These are phyloP conservation scores for Vulpes ferrilata DNA, from an alignment of 2,113 vertebrate species.

Conservation along the genomic window DNA sequence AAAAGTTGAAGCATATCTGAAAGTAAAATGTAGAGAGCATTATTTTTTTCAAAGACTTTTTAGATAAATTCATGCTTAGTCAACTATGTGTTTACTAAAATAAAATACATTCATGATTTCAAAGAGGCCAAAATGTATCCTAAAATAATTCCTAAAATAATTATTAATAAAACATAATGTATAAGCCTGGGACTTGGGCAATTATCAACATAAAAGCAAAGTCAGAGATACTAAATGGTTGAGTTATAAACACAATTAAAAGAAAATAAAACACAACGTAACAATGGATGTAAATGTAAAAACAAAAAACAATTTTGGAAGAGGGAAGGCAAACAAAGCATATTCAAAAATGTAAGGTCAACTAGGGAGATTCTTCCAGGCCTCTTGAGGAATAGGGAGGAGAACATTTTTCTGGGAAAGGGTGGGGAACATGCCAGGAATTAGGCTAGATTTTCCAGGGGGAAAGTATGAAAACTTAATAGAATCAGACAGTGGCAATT, in stretches of 20 bases:
- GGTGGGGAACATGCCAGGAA: conserved; percentile 79
- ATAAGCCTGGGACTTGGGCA: not conserved
- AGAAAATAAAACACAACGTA: not conserved
- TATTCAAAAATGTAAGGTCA: conserved; percentile 78
- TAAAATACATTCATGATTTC: not conserved
- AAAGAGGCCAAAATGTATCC: not conserved
- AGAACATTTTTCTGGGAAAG: conserved; percentile 85
- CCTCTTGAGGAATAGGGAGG: conserved; percentile 81
- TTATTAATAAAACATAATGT: not conserved
- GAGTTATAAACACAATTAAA: not conserved
- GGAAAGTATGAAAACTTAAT: conserved; percentile 80
- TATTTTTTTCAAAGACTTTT: not conserved
- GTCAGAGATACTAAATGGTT: not conserved
- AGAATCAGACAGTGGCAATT: conserved; percentile 77
- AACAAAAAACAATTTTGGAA: conserved; percentile 54
- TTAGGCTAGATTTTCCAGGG: conserved; percentile 80
- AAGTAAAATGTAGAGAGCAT: not conserved
- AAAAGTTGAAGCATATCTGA: not conserved
- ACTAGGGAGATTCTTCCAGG: conserved; percentile 82
- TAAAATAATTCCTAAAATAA: conserved; percentile 21
- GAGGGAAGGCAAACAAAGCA: conserved; percentile 60
- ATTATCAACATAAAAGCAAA: conserved; percentile 25
- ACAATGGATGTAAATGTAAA: conserved; percentile 44
- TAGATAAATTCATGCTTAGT: conserved; percentile 14
- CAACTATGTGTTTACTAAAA: not conserved